Evolutionary conservation across 2,888 invertebrate species (phyloP).

Genomic region (Scaeva pyrastri): DNA sequence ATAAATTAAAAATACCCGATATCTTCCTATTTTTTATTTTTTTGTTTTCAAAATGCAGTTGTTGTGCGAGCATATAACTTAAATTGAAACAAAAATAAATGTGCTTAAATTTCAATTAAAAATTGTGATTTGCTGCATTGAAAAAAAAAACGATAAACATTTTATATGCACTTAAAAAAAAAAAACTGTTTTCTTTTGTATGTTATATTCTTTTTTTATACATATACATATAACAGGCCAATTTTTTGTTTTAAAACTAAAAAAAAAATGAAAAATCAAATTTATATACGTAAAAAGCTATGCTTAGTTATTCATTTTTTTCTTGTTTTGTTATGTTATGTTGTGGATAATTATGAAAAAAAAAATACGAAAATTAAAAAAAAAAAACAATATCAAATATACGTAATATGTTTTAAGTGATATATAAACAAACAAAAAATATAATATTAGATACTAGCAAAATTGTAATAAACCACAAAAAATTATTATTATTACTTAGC

Average conservation of each 20-base stretch:
- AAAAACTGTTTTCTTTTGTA: constrained; percentile 15
- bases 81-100: constrained; percentile 58
- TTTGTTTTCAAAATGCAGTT: constrained; percentile 60
- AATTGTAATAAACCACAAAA: constrained; percentile 83
- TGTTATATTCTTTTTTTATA: constrained; percentile 39
- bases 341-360: constrained; percentile 76
- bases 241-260: constrained; percentile 67
- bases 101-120: constrained; percentile 73
- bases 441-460: constrained; percentile 83
- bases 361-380: constrained; percentile 45
- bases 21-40: constrained; percentile 50
- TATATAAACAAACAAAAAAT: constrained; percentile 75
- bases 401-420: constrained; percentile 75
- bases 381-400: constrained; percentile 70
- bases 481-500: constrained; percentile 70
- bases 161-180: constrained; percentile 32
- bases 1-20: constrained; percentile 28
- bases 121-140: constrained; percentile 72
- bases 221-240: constrained; percentile 60
- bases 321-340: constrained; percentile 74
- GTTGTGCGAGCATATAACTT: constrained; percentile 59
- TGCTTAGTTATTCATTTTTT: constrained; percentile 71
- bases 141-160: constrained; percentile 37
- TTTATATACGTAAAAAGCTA: constrained; percentile 74
- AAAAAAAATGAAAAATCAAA: constrained; percentile 75